These are phyloP conservation scores for Trachymyrmex cornetzi DNA, from an alignment of 1,140 invertebrate species.

Conservation along the genomic window DNA sequence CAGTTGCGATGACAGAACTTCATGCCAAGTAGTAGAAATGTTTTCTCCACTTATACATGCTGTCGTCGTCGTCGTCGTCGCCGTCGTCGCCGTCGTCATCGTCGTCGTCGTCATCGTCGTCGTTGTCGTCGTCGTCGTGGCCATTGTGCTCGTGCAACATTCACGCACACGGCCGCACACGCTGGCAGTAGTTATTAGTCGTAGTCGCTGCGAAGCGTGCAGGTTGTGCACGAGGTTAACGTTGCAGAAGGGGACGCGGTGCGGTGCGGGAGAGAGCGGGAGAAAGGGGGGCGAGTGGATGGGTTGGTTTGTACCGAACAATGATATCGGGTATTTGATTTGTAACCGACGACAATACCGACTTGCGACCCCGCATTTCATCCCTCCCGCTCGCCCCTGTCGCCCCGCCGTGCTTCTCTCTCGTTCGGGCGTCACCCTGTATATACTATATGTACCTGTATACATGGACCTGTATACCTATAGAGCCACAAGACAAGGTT, in stretches of 20 bases:
- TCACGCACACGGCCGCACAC: constrained; percentile 40
- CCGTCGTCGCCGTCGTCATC: constrained; percentile 13
- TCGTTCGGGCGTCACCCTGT: constrained; percentile 51
- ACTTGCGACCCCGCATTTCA: constrained; percentile 78
- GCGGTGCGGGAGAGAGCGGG: constrained; percentile 56
- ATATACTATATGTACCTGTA: constrained; percentile 60
- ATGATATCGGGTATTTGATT: constrained; percentile 85
- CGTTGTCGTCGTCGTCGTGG: constrained; percentile 36
- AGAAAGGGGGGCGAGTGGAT: constrained; percentile 52
- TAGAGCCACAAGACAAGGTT: constrained; percentile 51
- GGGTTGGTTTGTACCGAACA: constrained; percentile 79
- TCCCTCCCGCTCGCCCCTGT: constrained; percentile 65
- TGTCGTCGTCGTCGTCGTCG: constrained; percentile 5
- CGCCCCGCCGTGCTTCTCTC: constrained; percentile 48
- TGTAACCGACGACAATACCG: constrained; percentile 84
- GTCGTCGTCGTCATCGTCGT: constrained; percentile 26
- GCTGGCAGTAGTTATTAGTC: constrained; percentile 72
- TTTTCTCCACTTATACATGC: constrained; percentile 54
- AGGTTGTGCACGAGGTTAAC: constrained; percentile 75
- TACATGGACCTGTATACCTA: constrained; percentile 58
- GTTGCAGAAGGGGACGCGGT: constrained; percentile 71
- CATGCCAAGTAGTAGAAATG: constrained; percentile 56
- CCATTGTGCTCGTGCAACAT: constrained; percentile 49
- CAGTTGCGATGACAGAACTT: constrained; percentile 36
- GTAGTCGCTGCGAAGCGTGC: constrained; percentile 64